Evolutionary conservation across 1,140 invertebrate species (phyloP).

Genomic region (Monomorium pharaonis): DNA sequence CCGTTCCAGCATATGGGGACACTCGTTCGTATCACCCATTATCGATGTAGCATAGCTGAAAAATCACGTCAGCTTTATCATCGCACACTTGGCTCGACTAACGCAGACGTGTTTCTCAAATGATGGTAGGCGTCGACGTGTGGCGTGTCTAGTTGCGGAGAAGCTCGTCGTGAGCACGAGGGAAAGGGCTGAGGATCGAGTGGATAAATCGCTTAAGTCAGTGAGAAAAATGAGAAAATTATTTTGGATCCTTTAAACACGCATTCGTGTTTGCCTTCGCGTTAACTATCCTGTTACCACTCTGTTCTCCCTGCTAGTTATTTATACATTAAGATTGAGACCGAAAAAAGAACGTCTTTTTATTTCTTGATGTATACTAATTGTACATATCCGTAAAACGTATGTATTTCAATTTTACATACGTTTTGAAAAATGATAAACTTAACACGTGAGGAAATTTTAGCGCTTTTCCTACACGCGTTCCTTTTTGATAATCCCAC

Average conservation of each 20-base stretch:
- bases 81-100: slow-evolving; percentile 30
- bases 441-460: background rate
- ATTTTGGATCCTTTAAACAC: slow-evolving; percentile 56
- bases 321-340: slow-evolving; percentile 10
- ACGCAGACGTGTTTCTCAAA: slow-evolving; percentile 59
- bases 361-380: background rate
- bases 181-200: slow-evolving; percentile 26
- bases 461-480: background rate
- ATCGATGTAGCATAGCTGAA: slow-evolving; percentile 69
- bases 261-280: slow-evolving; percentile 19
- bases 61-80: slow-evolving; percentile 74
- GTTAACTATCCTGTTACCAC: slow-evolving; percentile 25
- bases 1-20: slow-evolving; percentile 53
- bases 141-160: slow-evolving; percentile 32
- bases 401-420: background rate
- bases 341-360: background rate
- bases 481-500: slow-evolving; percentile 8
- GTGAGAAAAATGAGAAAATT: slow-evolving; percentile 71
- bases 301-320: slow-evolving; percentile 8
- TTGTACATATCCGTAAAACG: background rate
- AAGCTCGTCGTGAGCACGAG: slow-evolving; percentile 30
- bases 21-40: slow-evolving; percentile 65
- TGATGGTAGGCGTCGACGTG: slow-evolving; percentile 62
- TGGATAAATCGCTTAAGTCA: slow-evolving; percentile 71
- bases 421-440: background rate